Base-by-base conservation (phyloP, 2,888 invertebrate genomes). In the Eupithecia inturbata region DNA sequence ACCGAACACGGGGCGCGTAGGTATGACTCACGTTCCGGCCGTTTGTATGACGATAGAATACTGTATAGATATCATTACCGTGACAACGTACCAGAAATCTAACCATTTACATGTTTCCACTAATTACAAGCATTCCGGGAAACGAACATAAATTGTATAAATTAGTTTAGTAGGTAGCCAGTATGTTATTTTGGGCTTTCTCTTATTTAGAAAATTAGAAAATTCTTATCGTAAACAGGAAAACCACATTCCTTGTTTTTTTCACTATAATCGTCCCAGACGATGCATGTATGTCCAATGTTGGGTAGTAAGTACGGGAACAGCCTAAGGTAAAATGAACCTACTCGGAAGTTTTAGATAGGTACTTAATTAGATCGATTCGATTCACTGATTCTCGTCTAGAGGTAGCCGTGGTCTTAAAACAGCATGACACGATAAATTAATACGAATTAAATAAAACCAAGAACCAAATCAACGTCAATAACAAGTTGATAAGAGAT, bases 191-290 rank as follows among this genome's bases (percentile, higher is more conserved):
- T 64, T 22, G n/a, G n/a, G 5, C n/a, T 36, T 3, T 9, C 19
- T 22, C 53, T 22, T 22, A 53, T 36, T 63, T 39, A 28, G 19
- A 9, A n/a, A 3, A 16, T 22, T n/a, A 12, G 33, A 67, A 67
- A 39, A 22, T 53, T 26, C 39, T 67, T n/a, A 41, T 31, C 62
- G 31, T 57, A 39, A 68, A 74, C 67, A 68, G 70, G 63, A 74
- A 71, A 71, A 62, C 36, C 39, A 60, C 36, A n/a, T 64, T 64
- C 67, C 64, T 64, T 45, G 45, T 45, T 67, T 67, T 45, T 45
- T 39, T 39, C n/a, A 22, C 64, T 22, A n/a, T 33, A 9, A 33
- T 22, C 39, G 36, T 22, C 64, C 33, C 19, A 33, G 22, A 14
- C n/a, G 64, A 64, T 39, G 14, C 12, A 64, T 64, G 9, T n/a